These are phyloP conservation scores for Morphnarchus princeps DNA, from an alignment of 2,113 vertebrate genomes.

Conservation along the genomic window DNA sequence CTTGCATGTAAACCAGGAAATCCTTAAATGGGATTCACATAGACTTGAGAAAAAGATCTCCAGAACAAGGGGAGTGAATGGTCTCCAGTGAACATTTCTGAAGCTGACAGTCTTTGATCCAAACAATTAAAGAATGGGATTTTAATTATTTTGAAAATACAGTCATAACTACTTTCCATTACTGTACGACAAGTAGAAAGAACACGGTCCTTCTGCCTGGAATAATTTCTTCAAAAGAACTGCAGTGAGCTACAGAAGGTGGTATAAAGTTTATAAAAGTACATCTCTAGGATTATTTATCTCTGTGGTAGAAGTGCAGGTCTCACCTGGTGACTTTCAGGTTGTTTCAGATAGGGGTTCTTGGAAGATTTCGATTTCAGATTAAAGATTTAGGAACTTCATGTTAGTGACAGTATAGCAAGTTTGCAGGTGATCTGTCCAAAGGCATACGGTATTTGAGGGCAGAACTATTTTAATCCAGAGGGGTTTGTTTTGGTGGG, in stretches of 20 bases:
- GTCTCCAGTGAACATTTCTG: neutral
- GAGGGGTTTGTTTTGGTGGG: neutral
- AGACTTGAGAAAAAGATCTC: neutral
- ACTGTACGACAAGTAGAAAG: neutral
- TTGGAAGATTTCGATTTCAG: slow-evolving; percentile 19
- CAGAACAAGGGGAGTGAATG: neutral
- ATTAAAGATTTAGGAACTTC: neutral
- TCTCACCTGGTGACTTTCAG: neutral
- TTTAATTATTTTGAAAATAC: neutral
- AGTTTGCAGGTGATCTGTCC: neutral
- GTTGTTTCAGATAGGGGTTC: neutral
- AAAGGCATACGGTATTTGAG: neutral
- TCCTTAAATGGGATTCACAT: fast-evolving
- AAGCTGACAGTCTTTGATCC: neutral
- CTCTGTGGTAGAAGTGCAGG: neutral
- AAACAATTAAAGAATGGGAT: neutral
- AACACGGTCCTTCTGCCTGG: neutral
- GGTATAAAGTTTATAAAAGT: neutral
- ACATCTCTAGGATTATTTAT: neutral
- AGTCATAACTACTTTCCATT: neutral
- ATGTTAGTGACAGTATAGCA: neutral
- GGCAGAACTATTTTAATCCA: neutral
- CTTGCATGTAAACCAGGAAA: neutral
- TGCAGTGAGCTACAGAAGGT: neutral
- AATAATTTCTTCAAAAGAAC: neutral